phyloP scores from a whole-genome alignment of 2,888 invertebrate species.

The Apotomis turbidana region DNA sequence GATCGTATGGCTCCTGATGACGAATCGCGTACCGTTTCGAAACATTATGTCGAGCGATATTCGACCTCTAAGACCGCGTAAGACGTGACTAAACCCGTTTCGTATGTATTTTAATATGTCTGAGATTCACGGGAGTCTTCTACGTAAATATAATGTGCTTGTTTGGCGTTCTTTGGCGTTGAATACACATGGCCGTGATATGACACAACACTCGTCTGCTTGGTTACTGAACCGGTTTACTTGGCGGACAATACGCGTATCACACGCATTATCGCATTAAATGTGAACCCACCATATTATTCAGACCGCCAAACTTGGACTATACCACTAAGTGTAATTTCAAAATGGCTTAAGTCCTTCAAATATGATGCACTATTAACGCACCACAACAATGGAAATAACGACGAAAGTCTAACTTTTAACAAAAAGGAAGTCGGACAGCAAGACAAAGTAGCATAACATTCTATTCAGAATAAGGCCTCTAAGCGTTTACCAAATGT shows the following conservation, averaged over 20 bases:
- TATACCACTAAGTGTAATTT: neutral
- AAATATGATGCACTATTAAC: neutral
- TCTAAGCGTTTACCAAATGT: neutral
- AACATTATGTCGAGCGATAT: no score
- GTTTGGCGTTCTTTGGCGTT: no score
- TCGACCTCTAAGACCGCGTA: no score
- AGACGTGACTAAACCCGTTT: no score
- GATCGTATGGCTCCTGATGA: no score
- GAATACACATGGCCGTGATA: no score
- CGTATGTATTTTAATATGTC: no score
- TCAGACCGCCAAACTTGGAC: conserved; percentile 18
- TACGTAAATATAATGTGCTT: no score
- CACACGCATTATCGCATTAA: conserved; percentile 19
- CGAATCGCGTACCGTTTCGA: no score
- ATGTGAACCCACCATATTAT: neutral
- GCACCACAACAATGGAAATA: neutral
- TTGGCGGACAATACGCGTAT: conserved; percentile 10
- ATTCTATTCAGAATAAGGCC: neutral
- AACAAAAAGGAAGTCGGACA: conserved; percentile 22
- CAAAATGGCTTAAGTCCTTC: neutral
- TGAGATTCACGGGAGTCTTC: no score
- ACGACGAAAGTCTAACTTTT: neutral
- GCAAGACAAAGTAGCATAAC: neutral
- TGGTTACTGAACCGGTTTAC: neutral
- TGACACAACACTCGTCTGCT: neutral